phyloP scores from a whole-genome alignment of 2,797 vertebrate species.

The Rhynchotus rufescens region DNA sequence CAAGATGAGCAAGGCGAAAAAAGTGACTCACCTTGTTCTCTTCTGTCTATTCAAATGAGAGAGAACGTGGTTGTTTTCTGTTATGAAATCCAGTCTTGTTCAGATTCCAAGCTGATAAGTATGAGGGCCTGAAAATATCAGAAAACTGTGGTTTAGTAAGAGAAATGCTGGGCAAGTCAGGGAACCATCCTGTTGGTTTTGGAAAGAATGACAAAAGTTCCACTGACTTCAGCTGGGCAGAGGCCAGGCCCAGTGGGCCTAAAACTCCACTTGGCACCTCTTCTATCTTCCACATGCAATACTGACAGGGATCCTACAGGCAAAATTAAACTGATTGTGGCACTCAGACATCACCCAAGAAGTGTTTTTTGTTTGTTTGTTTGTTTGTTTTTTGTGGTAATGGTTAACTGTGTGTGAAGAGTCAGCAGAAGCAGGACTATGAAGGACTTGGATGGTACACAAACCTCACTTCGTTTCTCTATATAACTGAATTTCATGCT shows the following conservation, averaged over 20 bases:
- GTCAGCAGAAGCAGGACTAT: background rate
- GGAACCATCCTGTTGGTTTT: constrained; percentile 44
- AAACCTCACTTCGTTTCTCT: constrained; percentile 33
- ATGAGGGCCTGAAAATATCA: background rate
- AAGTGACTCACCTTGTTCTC: background rate
- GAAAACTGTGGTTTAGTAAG: constrained; percentile 33
- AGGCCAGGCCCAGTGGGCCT: constrained; percentile 18
- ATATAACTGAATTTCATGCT: constrained; percentile 14
- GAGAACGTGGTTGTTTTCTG: background rate
- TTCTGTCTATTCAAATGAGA: background rate
- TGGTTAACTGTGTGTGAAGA: background rate
- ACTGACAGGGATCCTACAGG: constrained; percentile 26
- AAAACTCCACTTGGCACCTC: constrained; percentile 27
- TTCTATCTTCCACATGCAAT: constrained; percentile 9
- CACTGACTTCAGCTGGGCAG: constrained; percentile 31
- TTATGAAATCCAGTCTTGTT: background rate
- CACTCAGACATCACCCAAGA: constrained; percentile 13
- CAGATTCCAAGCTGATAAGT: constrained; percentile 20
- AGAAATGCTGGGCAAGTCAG: background rate
- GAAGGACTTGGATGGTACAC: background rate
- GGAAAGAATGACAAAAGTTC: constrained; percentile 39
- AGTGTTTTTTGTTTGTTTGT: background rate
- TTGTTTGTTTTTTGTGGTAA: background rate
- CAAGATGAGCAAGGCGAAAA: background rate
- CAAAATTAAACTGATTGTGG: constrained; percentile 16